Conservation (phyloP, 2,113 vertebrate species). For the Microtus oregoni region DNA sequence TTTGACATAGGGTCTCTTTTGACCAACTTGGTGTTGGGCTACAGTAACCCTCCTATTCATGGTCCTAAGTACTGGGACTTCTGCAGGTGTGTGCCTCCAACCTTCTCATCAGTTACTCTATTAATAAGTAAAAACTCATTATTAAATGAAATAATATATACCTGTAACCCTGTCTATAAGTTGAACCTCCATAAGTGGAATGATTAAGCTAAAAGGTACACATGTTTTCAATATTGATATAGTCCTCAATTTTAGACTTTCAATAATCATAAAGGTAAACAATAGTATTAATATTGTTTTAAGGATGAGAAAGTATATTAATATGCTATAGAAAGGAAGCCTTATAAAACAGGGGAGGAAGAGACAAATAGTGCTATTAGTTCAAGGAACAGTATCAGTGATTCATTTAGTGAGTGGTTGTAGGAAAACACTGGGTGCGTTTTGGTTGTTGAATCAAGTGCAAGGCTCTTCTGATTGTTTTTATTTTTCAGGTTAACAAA, state of each 20-base stretch:
- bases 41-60: not conserved
- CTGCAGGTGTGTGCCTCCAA: not conserved
- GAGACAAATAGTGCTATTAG: not conserved
- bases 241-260: slow-evolving; percentile 2
- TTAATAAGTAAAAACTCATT: not conserved
- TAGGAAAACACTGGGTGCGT: not conserved
- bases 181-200: not conserved
- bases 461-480: slow-evolving; percentile 4
- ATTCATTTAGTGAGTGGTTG: not conserved
- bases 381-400: not conserved
- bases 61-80: not conserved
- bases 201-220: not conserved
- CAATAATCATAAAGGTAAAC: not conserved
- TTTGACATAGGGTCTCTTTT: not conserved
- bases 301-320: not conserved
- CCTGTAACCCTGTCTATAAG: not conserved
- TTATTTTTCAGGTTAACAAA: slow-evolving; percentile 25
- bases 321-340: not conserved
- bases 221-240: slow-evolving; percentile 1
- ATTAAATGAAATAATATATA: not conserved
- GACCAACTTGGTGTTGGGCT: not conserved
- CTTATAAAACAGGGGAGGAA: not conserved
- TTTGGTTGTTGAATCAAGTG: not conserved
- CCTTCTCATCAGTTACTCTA: not conserved
- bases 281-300: not conserved